phyloP scores from a whole-genome alignment of 2,113 vertebrate genomes.

The Baryphthengus martii region DNA sequence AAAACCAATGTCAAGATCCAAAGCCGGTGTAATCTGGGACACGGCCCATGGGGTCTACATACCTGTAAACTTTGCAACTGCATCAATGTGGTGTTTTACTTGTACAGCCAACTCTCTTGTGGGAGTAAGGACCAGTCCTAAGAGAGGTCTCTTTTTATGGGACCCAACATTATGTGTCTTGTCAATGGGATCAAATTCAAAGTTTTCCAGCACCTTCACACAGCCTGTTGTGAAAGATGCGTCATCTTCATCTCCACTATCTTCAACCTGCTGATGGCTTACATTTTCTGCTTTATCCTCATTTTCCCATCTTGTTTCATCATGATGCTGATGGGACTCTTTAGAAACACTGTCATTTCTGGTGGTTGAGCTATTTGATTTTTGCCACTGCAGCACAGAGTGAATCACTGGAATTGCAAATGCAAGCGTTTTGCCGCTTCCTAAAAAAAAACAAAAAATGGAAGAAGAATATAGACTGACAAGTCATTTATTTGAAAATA shows the following conservation, averaged over 20 bases:
- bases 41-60: not conserved
- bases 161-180: not conserved
- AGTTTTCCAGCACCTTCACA: conserved; percentile 51
- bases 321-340: not conserved
- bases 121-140: conserved; percentile 91
- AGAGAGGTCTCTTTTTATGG: conserved; percentile 74
- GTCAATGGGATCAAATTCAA: conserved; percentile 17
- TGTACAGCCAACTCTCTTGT: conserved; percentile 95
- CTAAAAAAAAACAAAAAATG: conserved; percentile 65
- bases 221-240: conserved; percentile 43
- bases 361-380: conserved; percentile 19
- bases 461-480: not conserved
- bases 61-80: conserved; percentile 90
- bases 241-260: not conserved
- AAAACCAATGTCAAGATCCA: not conserved
- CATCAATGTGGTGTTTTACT: conserved; percentile 95
- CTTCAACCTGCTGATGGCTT: not conserved
- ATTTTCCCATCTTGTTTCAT: conserved; percentile 1
- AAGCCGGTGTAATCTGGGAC: not conserved
- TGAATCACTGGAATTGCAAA: conserved; percentile 98
- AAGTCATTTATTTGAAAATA: conserved; percentile 20
- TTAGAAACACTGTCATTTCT: conserved; percentile 10
- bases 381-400: conserved; percentile 86
- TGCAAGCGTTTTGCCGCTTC: conserved; percentile 94
- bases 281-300: conserved; percentile 17